Evolutionary conservation across 2,888 invertebrate species (phyloP).

Genomic region (Melangyna quadrimaculata): DNA sequence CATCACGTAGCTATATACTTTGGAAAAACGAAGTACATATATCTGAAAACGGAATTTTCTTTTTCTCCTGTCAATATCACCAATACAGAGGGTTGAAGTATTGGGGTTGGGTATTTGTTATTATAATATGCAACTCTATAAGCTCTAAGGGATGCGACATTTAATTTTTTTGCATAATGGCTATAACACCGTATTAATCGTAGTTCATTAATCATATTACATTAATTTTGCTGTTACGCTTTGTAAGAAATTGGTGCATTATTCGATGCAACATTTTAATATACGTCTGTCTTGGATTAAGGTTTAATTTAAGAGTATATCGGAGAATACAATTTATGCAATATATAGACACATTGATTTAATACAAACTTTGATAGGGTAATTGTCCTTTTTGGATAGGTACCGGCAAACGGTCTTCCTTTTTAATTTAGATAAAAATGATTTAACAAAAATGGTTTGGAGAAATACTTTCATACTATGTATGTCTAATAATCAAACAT

Average conservation of each 20-base stretch:
- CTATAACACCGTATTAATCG: slow-evolving; percentile 62
- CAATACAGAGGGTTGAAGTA: slow-evolving; percentile 31
- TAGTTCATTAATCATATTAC: slow-evolving; percentile 61
- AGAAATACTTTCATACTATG: too few species aligned
- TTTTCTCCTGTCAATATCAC: slow-evolving; percentile 50
- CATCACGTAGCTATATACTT: background rate
- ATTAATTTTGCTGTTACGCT: slow-evolving; percentile 34
- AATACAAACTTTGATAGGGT: too few species aligned
- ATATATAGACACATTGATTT: background rate
- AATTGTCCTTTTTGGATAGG: too few species aligned
- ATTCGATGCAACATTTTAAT: background rate
- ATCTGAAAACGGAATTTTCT: slow-evolving; percentile 22
- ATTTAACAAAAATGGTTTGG: too few species aligned
- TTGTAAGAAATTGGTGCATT: background rate
- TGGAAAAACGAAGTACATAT: slow-evolving; percentile 6
- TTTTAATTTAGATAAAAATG: too few species aligned
- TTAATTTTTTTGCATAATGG: slow-evolving; percentile 61
- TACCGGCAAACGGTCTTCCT: too few species aligned
- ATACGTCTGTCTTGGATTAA: background rate
- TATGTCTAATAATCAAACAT: too few species aligned
- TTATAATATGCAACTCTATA: too few species aligned
- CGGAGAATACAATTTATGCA: background rate
- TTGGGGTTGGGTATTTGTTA: background rate
- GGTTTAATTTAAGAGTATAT: background rate
- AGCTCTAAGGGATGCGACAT: slow-evolving; percentile 55